Conservation (phyloP, 2,797 vertebrate genomes). For the Acropternis orthonyx region DNA sequence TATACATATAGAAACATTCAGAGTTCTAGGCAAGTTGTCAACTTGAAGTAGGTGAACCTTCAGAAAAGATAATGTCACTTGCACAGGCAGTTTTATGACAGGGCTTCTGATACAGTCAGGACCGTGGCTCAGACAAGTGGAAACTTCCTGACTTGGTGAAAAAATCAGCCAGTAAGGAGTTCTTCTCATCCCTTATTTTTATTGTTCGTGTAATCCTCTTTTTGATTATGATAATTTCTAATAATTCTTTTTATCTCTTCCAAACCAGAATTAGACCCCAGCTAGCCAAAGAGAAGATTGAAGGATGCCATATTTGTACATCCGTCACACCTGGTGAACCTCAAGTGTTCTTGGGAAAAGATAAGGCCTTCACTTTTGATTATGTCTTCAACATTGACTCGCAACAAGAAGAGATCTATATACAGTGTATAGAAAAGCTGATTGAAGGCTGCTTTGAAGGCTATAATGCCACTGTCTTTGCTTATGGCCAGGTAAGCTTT, state of each 20-base stretch:
- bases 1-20: not conserved
- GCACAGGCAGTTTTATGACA: not conserved
- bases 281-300: slow-evolving; percentile 94
- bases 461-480: slow-evolving; percentile 96
- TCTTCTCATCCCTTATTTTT: not conserved
- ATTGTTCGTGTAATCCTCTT: not conserved
- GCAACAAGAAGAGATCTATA: slow-evolving; percentile 88
- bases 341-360: slow-evolving; percentile 95
- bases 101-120: not conserved
- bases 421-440: slow-evolving; percentile 89
- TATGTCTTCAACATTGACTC: slow-evolving; percentile 92
- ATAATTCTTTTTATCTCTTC: not conserved
- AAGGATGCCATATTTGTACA: slow-evolving; percentile 97
- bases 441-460: slow-evolving; percentile 97
- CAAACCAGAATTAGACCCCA: slow-evolving; percentile 91
- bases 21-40: not conserved
- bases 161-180: not conserved
- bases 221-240: not conserved
- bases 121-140: not conserved
- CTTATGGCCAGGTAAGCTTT: slow-evolving; percentile 90
- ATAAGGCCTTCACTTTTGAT: slow-evolving; percentile 97
- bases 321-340: slow-evolving; percentile 93
- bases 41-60: not conserved
- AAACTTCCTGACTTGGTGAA: not conserved
- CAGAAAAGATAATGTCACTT: not conserved